phyloP scores from a whole-genome alignment of 1,140 invertebrate genomes.

The Drosophila fuyamai region DNA sequence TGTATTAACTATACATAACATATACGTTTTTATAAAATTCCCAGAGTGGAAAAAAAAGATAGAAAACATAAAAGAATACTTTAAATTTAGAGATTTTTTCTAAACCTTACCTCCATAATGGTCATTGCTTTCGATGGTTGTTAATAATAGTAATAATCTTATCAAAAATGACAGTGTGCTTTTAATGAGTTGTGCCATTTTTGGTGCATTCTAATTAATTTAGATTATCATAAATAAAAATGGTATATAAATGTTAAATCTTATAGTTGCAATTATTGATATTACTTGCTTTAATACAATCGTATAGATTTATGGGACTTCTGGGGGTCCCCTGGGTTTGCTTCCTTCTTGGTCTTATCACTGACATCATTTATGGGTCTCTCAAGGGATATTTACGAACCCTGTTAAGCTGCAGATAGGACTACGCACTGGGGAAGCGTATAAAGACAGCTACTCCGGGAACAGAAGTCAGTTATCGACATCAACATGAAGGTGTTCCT shows the following conservation, averaged over 20 bases:
- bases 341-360: constrained; percentile 8
- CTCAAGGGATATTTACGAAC: constrained; percentile 33
- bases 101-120: neutral
- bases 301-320: constrained; percentile 1
- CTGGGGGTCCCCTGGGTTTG: neutral
- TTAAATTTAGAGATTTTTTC: neutral
- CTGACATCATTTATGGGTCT: constrained; percentile 19
- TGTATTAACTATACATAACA: neutral
- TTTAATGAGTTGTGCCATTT: neutral
- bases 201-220: constrained; percentile 13
- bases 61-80: neutral
- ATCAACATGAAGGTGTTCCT: constrained; percentile 54
- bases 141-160: neutral
- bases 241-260: neutral
- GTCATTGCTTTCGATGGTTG: neutral
- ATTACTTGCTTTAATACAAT: neutral
- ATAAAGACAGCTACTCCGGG: constrained; percentile 21
- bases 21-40: too few species aligned
- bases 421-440: neutral
- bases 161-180: neutral
- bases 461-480: constrained; percentile 32
- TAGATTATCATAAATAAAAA: neutral
- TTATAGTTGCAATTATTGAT: too few species aligned
- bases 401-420: constrained; percentile 3
- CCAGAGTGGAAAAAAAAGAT: too few species aligned